Base-by-base conservation (phyloP, 2,888 invertebrate species). In the Pristionchus fissidentatus region DNA sequence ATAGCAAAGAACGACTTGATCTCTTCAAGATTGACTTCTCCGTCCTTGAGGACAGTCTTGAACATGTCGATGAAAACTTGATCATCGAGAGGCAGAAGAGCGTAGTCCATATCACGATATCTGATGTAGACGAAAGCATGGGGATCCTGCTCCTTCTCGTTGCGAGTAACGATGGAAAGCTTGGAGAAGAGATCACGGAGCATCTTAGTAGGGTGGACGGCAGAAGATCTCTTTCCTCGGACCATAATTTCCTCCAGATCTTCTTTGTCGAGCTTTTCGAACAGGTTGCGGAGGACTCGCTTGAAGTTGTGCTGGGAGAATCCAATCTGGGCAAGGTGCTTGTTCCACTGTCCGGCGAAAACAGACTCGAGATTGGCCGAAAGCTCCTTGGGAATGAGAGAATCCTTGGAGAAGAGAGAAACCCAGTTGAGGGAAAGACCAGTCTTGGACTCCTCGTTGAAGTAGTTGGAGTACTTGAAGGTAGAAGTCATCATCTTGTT, bases 41-140 rank as follows among this genome's bases (percentile, higher is more conserved):
- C 82, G 52, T 66, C 29, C 32, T 29, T 41, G 35, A 19, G 4
- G 66, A 82, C n/a, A 19, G 8, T 22, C 49, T 49, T 43, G 52
- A 84, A 49, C 26, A 86, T 22, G 7, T 84, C 41, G 13, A 80
- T 32, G 35, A 85, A 3, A 41, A 77, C 84, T 38, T 89, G 79
- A 78, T 85, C 85, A 43, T 86, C 85, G 60, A 90, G 52, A 79
- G 90, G 90, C 49, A 90, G 84, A 66, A 89, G 85, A 57, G 85
- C 85, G 85, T 80, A 86, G 85, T 90, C 89, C 87, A 90, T 87
- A 57, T 88, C 85, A 73, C 87, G 86, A 86, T 87, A 85, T 84
- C 90, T 86, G 73, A 89, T 77, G 84, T 87, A 87, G 77, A 87
- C 55, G 78, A 88, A 83, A 26, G 88, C 87, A 78, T 86, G 86